Evolutionary conservation across 2,888 invertebrate species (phyloP).

Genomic region (Plusia festucae): DNA sequence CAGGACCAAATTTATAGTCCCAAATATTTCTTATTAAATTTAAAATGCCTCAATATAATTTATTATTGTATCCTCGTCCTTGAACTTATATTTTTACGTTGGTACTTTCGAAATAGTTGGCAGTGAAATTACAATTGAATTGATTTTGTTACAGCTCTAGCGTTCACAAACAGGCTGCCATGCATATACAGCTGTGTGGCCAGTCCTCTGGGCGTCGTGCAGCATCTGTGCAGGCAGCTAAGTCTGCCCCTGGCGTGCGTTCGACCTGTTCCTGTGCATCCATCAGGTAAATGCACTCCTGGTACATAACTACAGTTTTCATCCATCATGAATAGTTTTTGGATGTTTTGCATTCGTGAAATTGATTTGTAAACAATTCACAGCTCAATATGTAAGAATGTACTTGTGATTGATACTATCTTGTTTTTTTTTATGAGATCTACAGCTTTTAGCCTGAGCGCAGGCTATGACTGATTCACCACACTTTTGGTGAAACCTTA

Average conservation of each 20-base stretch:
- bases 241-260: conserved; percentile 96
- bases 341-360: not conserved
- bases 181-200: conserved; percentile 95
- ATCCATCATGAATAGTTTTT: conserved; percentile 2
- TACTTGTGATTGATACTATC: not conserved
- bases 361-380: conserved; percentile 23
- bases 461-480: no score
- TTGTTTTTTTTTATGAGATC: not conserved
- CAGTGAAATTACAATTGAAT: not conserved
- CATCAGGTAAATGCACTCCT: conserved; percentile 81
- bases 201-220: conserved; percentile 93
- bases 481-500: no score
- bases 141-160: conserved; percentile 86
- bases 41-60: no score
- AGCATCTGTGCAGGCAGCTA: conserved; percentile 94
- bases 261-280: conserved; percentile 94
- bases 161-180: conserved; percentile 94
- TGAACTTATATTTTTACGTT: no score
- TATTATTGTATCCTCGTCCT: no score
- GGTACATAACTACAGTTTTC: no score
- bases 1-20: no score
- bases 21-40: no score
- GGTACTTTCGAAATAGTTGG: no score
- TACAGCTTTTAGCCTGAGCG: no score
- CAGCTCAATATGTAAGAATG: not conserved